Evolutionary conservation across 2,797 vertebrate genomes (phyloP).

Genomic region (Remorina albescens): DNA sequence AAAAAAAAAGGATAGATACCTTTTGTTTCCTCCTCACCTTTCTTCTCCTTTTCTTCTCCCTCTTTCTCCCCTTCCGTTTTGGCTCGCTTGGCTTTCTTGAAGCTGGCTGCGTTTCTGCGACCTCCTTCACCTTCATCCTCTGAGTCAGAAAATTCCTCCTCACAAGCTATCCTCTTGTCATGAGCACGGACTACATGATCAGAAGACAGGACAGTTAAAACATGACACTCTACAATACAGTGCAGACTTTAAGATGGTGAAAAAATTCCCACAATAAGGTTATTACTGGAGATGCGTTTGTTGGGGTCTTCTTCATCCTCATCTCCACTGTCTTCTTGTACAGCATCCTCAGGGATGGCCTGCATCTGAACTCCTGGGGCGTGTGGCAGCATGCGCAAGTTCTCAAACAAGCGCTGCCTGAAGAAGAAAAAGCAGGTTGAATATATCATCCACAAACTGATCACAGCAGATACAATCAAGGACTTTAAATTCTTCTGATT

Average conservation of each 20-base stretch:
- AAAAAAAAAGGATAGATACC: conserved; percentile 70
- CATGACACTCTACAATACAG: background rate
- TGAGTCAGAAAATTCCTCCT: conserved; percentile 97
- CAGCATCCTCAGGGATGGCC: conserved; percentile 94
- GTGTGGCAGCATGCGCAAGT: conserved; percentile 96
- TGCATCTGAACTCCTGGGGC: conserved; percentile 98
- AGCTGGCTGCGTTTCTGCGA: conserved; percentile 92
- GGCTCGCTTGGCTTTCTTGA: conserved; percentile 94
- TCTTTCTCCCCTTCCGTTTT: conserved; percentile 95
- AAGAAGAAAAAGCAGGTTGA: conserved; percentile 7
- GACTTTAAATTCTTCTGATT: background rate
- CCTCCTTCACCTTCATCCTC: conserved; percentile 96
- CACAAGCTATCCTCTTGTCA: conserved; percentile 96
- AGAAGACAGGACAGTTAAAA: conserved; percentile 21
- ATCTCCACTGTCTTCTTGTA: conserved; percentile 95
- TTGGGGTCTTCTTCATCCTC: conserved; percentile 95
- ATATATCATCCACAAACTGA: background rate
- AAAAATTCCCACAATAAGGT: rapidly evolving
- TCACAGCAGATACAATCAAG: too few relatives aligned
- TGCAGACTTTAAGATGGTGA: too few relatives aligned
- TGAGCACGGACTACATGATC: conserved; percentile 90
- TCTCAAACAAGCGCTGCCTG: conserved; percentile 95
- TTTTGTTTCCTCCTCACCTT: conserved; percentile 88
- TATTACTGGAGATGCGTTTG: conserved; percentile 94
- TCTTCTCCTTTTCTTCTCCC: conserved; percentile 94